Evolutionary conservation across 1,140 invertebrate species (phyloP), one percentile per base, ranked within the genome.

Genomic region (Nasonia vitripennis): DNA sequence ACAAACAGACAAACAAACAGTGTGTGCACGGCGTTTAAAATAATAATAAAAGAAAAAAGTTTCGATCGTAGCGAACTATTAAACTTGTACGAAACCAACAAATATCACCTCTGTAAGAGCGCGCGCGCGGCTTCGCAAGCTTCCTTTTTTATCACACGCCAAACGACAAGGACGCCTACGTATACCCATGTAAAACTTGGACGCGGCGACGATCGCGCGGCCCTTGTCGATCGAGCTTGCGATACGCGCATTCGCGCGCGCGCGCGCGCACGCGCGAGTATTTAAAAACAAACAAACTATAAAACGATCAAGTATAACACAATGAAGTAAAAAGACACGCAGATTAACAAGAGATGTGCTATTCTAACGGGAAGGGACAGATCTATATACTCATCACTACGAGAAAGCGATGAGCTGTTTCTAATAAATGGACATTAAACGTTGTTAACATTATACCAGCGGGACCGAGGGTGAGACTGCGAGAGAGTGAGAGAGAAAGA

Each of bases 391-490:
- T 90, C 82, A 89, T 91, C 88, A 86, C 88, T 90, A 85, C 86
- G 87, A 87, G 88, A 37, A 6, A 37, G 34, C 4, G 34, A 89
- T 85, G 88, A 91, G 87, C 88, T 90, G 89, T 92, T 92, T 91
- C 88, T 90, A 91, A 90, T 91, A 82, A 90, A 89, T 87, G 87
- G 88, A 89, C 87, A 90, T 90, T 89, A 87, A 88, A 89, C 86
- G 87, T 91, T 91, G 89, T 91, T 90, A 83, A 89, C 51, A 89
- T 84, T 88, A 87, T 78, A 37, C 74, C 14, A 82, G 83, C 48
- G 41, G 41, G 73, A 78, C 78, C 31, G 80, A 77, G 73, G 48
- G 73, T 55, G 23, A 23, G 70, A 74, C 27, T 68, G 83, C 51
- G 78, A 79, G 45, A 51, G 75, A 78, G 78, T 37, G 34, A 86